These are phyloP conservation scores for Leptopilina myrica DNA, from an alignment of 2,888 invertebrate species.

Conservation along the genomic window DNA sequence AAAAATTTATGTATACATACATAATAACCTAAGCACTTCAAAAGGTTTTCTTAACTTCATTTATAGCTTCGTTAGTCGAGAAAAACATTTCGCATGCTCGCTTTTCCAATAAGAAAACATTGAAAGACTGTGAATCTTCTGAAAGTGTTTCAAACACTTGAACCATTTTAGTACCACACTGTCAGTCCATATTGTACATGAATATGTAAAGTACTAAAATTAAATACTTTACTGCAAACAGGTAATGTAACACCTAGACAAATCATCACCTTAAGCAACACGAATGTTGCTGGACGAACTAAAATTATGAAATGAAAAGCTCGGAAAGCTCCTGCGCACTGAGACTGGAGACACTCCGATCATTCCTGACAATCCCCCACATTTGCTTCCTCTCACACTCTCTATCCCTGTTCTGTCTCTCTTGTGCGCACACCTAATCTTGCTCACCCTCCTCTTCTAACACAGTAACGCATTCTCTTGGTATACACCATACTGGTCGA, in stretches of 20 bases:
- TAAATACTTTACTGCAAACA: not conserved
- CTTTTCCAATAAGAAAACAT: too few species aligned
- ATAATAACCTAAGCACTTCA: too few species aligned
- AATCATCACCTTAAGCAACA: not conserved
- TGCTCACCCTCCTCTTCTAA: not conserved
- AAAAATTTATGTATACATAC: too few species aligned
- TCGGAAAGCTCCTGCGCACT: constrained; percentile 30
- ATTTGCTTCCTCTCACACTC: constrained; percentile 15
- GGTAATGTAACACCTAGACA: not conserved
- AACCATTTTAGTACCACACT: constrained; percentile 64
- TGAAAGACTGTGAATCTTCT: too few species aligned
- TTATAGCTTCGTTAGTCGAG: too few species aligned
- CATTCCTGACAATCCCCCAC: constrained; percentile 9
- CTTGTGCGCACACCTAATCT: not conserved
- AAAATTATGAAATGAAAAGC: constrained; percentile 14
- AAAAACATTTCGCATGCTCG: too few species aligned
- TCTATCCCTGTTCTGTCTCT: not conserved
- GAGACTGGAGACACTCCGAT: constrained; percentile 27
- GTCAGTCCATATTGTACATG: constrained; percentile 56
- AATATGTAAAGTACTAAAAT: not conserved
- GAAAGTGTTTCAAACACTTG: too few species aligned
- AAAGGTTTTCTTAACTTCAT: too few species aligned
- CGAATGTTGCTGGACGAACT: not conserved
- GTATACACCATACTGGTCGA: constrained; percentile 22
- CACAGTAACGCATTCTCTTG: not conserved